Evolutionary conservation across 2,888 invertebrate species (phyloP).

Genomic region (Chrysodeixis includens): DNA sequence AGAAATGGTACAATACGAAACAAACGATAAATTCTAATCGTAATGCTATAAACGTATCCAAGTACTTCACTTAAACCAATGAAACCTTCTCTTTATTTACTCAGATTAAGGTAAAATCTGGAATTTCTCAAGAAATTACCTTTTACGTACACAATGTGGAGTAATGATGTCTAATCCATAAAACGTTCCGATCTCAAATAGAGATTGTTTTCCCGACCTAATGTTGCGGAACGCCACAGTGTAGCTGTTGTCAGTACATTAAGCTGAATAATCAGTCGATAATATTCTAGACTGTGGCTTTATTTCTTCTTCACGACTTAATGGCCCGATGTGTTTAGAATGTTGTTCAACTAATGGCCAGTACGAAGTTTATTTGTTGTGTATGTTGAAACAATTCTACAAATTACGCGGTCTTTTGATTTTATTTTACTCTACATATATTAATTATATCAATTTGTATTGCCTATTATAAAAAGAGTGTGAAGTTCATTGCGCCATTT

Average conservation of each 20-base stretch:
- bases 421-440: too few species aligned
- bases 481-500: too few species aligned
- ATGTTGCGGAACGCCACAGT: constrained; percentile 48
- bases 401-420: too few species aligned
- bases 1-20: constrained; percentile 1
- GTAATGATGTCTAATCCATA: constrained; percentile 31
- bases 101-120: neutral
- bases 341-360: neutral
- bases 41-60: neutral
- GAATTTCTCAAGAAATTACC: neutral
- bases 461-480: too few species aligned
- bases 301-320: neutral
- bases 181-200: constrained; percentile 21
- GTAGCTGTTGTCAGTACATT: constrained; percentile 11
- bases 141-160: neutral
- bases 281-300: neutral
- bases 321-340: neutral
- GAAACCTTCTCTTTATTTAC: neutral
- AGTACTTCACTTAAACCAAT: neutral
- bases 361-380: neutral
- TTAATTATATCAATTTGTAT: too few species aligned
- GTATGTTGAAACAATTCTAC: too few species aligned
- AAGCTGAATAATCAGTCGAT: constrained; percentile 7
- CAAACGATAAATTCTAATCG: neutral
- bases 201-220: constrained; percentile 36